Evolutionary conservation across 2,797 vertebrate species (phyloP).

Genomic region (Synanceia verrucosa): DNA sequence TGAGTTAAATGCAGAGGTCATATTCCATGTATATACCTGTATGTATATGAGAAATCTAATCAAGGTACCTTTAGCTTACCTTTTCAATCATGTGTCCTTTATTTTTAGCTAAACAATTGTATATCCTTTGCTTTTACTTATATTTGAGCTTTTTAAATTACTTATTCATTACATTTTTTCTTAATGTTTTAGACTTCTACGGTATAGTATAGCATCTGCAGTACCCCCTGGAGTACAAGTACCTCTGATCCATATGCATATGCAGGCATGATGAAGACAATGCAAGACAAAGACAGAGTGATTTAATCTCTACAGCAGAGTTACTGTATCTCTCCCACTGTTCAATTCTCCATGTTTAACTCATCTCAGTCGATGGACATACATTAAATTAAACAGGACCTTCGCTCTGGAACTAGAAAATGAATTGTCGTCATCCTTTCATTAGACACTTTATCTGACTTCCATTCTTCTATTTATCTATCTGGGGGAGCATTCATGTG

Average conservation of each 20-base stretch:
- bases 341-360: conserved; percentile 34
- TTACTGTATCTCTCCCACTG: conserved; percentile 15
- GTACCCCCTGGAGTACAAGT: not conserved
- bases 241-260: not conserved
- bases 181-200: not conserved
- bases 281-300: conserved; percentile 8
- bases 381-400: conserved; percentile 56
- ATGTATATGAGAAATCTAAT: too few species aligned
- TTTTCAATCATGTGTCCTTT: too few species aligned
- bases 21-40: too few species aligned
- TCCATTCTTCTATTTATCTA: conserved; percentile 79
- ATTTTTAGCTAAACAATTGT: not conserved
- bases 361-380: conserved; percentile 32
- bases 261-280: conserved; percentile 11
- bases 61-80: not conserved
- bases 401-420: conserved; percentile 42
- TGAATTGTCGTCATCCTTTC: conserved; percentile 68
- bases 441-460: conserved; percentile 76
- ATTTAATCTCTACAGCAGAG: conserved; percentile 14
- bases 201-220: too few species aligned
- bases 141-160: not conserved
- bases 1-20: too few species aligned
- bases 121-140: not conserved
- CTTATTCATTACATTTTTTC: not conserved
- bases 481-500: conserved; percentile 78